These are phyloP conservation scores for Butorides virescens DNA, from an alignment of 2,113 vertebrate species.

Conservation along the genomic window DNA sequence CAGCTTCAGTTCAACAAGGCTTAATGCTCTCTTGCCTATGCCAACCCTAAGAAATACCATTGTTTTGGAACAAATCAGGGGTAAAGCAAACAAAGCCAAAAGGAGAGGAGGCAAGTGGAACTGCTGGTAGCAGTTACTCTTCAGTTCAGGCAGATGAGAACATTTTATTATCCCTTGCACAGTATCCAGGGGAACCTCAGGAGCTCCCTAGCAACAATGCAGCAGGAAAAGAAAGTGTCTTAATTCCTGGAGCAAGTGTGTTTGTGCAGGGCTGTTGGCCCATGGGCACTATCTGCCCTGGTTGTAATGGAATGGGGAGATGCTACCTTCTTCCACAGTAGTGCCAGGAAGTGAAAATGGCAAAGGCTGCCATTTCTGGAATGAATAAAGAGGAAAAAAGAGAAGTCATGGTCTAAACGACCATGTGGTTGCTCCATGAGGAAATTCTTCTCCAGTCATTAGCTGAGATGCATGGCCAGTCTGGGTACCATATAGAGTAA, in stretches of 20 bases:
- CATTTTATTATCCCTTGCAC: neutral
- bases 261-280: neutral
- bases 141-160: neutral
- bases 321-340: neutral
- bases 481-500: neutral
- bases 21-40: neutral
- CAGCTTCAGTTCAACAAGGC: neutral
- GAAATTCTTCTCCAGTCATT: neutral
- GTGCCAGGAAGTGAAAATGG: neutral
- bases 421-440: fast-evolving
- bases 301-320: neutral
- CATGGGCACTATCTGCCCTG: neutral
- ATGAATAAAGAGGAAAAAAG: neutral
- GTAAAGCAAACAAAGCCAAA: neutral
- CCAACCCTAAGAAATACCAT: neutral
- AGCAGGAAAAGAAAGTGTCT: neutral
- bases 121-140: neutral
- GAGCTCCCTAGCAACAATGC: constrained; percentile 38
- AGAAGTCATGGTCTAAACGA: neutral
- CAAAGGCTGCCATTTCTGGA: neutral
- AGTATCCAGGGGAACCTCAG: constrained; percentile 34
- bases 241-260: neutral
- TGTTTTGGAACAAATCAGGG: neutral
- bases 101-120: neutral
- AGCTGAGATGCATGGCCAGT: neutral